Conservation (phyloP, 1,140 invertebrate genomes). For the Euura lappo region DNA sequence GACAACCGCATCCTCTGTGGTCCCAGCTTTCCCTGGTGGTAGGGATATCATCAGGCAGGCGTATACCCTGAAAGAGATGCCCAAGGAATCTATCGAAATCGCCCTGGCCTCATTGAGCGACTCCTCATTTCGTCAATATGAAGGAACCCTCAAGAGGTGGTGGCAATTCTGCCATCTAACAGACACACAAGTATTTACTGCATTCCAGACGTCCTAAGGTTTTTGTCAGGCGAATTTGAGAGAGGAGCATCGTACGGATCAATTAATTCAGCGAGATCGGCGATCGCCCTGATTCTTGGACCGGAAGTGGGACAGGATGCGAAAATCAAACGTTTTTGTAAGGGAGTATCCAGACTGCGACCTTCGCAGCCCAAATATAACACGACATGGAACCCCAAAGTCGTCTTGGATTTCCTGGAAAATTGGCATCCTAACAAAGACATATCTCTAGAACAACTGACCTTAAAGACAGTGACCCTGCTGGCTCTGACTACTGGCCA, state of each 20-base stretch:
- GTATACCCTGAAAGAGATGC: slow-evolving; percentile 21
- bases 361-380: slow-evolving; percentile 31
- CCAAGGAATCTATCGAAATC: slow-evolving; percentile 27
- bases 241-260: slow-evolving; percentile 10
- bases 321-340: slow-evolving; percentile 32
- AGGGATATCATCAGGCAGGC: slow-evolving; percentile 33
- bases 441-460: slow-evolving; percentile 25
- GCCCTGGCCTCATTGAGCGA: slow-evolving; percentile 34
- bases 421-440: slow-evolving; percentile 11
- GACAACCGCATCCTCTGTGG: slow-evolving; percentile 29
- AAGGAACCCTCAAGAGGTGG: slow-evolving; percentile 33
- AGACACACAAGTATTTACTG: slow-evolving; percentile 16
- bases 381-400: slow-evolving; percentile 29
- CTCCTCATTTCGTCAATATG: slow-evolving; percentile 37
- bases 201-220: slow-evolving; percentile 18
- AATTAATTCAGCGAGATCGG: slow-evolving; percentile 14
- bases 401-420: slow-evolving; percentile 30
- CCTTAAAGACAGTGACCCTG: slow-evolving; percentile 28
- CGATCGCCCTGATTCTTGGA: slow-evolving; percentile 22
- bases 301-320: slow-evolving; percentile 21
- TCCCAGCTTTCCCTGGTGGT: slow-evolving; percentile 35
- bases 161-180: slow-evolving; percentile 32
- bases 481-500: slow-evolving; percentile 32
- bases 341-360: slow-evolving; percentile 27
- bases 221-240: slow-evolving; percentile 5